Evolutionary conservation across 2,888 invertebrate genomes (phyloP).

Genomic region (Cryptophagus acutangulus): DNA sequence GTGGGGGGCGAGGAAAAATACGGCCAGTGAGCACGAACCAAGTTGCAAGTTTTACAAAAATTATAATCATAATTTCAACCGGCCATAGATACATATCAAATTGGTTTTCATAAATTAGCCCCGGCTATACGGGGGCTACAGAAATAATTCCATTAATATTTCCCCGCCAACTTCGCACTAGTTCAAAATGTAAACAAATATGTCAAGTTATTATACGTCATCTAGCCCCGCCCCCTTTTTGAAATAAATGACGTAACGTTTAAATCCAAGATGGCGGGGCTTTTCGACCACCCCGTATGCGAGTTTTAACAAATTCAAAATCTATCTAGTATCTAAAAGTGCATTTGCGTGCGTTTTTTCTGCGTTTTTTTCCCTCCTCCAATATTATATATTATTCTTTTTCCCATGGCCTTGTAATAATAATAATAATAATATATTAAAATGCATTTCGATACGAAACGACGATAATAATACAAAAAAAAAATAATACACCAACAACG

Average conservation of each 20-base stretch:
- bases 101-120: slow-evolving; percentile 41
- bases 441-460: slow-evolving; percentile 32
- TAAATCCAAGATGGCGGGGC: no score
- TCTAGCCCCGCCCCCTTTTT: no score
- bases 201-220: no score
- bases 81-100: slow-evolving; percentile 45
- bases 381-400: slow-evolving; percentile 34
- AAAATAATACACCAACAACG: no score
- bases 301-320: slow-evolving; percentile 37
- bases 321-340: slow-evolving; percentile 28
- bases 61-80: slow-evolving; percentile 43
- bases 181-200: no score
- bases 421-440: no score
- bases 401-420: slow-evolving; percentile 36
- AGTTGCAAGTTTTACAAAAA: slow-evolving; percentile 33
- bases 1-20: slow-evolving; percentile 29
- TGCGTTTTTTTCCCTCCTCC: slow-evolving; percentile 11
- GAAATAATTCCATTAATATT: no score
- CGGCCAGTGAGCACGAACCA: slow-evolving; percentile 35
- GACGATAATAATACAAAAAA: no score
- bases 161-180: no score
- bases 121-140: not conserved
- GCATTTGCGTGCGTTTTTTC: slow-evolving; percentile 34
- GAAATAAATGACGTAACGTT: no score
- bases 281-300: no score